Base-by-base conservation (phyloP, 2,888 invertebrate species). In the Drosophila atripex region DNA sequence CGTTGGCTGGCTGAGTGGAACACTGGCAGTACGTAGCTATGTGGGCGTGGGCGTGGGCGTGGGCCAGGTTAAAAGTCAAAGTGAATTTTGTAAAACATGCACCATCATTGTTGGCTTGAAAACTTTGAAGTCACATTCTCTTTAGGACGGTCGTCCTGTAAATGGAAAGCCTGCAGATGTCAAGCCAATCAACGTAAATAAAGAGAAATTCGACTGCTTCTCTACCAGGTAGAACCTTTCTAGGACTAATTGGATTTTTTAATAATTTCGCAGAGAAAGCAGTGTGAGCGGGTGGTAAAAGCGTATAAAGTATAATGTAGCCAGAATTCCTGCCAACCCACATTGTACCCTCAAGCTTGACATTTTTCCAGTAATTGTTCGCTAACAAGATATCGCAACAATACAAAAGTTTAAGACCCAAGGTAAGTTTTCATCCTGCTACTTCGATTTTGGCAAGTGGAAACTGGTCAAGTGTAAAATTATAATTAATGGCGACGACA, bases 71-170 rank as follows among this genome's bases (percentile, higher is more conserved):
- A 59, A 56, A 78, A 64, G 59, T 70, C 86, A 71, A 73, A 76
- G 78, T 77, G 80, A 73, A 76, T 71, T 78, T 83, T 41, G 77
- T 84, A 77, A 76, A 84, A 84, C 82, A 87, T 80, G 82, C 85
- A 75, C 87, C 87, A 86, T 85, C 87, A 87, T 87, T 87, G 83
- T 86, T 78, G 73, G 80, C 85, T 78, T 74, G 77, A 75, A 71
- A 85, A 73, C 83, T 84, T 85, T 73, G 54, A 68, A 78, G 64
- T 69, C 57, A 66, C 66, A 56, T 54, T 64, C 66, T 76, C 56
- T 75, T 76, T 76, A 11, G 30, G 59, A 28, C 35, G 55, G 51
- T 46, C 16, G 58, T 47, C 51, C 60, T 63, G 47, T 25, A 32
- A 60, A 49, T 14, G 21, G 53, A 39, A 16, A 52, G 4, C 9